Evolutionary conservation across 2,888 invertebrate species (phyloP), one percentile per base, ranked within the genome.

Genomic region (Unio delphinus): DNA sequence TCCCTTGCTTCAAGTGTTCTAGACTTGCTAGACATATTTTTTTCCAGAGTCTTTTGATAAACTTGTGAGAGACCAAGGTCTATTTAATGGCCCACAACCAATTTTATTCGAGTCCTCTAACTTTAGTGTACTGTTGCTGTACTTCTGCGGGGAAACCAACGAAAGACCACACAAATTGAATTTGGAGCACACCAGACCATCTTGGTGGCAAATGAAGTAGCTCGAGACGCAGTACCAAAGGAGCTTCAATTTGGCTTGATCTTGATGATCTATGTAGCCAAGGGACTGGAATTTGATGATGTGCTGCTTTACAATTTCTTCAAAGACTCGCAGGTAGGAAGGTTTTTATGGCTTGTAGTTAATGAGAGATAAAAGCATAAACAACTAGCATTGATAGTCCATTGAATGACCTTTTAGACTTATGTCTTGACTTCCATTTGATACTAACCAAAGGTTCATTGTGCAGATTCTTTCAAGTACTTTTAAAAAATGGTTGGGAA

Each of bases 111-210:
- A 86, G 71, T 85, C 86, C 4, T 85, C 86, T 68, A 83, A 80
- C 64, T 79, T 81, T 54, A 73, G 78, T 67, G 83, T 84, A 63
- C 70, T 34, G 4, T 34, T 34, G 82, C 83, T 18, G 72, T 85
- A 56, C 64, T 85, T 45, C 65, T 84, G 56, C 61, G 76, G 62
- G 84, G 85, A 64, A 83, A 84, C 78, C 80, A 76, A 62, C 77
- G 86, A 4, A 82, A 83, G 70, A 84, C 83, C 1, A 84, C 87
- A 8, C 83, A 84, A 30, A 88, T 88, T 65, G 88, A 88, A 70
- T 88, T 87, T 80, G 88, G 88, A 1, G 87, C 88, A 18, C 87
- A 88, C 68, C 88, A 88, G 67, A 86, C 84, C 30, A 86, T 87
- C 55, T 75, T 87, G 23, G 85, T 88, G 28, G 84, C 80, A n/a